These are phyloP conservation scores for Cydia amplana DNA, from an alignment of 1,140 invertebrate genomes.

Conservation along the genomic window DNA sequence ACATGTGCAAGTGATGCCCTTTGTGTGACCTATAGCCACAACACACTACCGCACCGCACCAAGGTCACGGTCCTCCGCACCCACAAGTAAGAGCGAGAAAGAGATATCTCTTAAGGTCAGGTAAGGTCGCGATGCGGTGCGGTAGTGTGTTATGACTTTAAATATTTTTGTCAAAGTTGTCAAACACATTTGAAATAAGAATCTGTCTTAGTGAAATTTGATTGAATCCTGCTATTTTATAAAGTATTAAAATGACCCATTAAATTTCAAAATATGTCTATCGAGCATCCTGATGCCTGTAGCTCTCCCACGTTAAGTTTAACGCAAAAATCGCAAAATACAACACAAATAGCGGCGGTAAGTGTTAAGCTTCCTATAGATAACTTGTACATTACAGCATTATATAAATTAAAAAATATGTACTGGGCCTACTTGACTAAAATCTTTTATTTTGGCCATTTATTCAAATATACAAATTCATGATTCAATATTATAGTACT, in stretches of 20 bases:
- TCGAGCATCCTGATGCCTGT: slow-evolving; percentile 18
- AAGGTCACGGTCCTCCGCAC: too few relatives aligned
- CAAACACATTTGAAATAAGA: not conserved
- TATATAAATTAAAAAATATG: too few relatives aligned
- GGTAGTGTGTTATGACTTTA: not conserved
- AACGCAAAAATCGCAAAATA: not conserved
- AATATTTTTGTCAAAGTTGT: not conserved
- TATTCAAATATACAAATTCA: too few relatives aligned
- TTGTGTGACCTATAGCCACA: too few relatives aligned
- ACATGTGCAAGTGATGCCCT: too few relatives aligned
- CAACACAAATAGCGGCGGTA: not conserved
- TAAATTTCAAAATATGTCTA: slow-evolving; percentile 15
- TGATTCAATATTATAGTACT: too few relatives aligned
- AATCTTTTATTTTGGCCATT: too few relatives aligned
- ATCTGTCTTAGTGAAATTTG: not conserved
- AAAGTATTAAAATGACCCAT: not conserved
- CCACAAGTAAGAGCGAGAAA: too few relatives aligned
- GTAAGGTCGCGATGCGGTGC: too few relatives aligned
- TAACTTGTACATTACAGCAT: not conserved
- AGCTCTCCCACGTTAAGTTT: slow-evolving; percentile 7
- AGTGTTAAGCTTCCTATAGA: not conserved
- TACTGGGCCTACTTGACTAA: too few relatives aligned
- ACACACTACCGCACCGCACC: too few relatives aligned
- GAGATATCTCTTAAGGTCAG: too few relatives aligned
- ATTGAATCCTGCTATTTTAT: not conserved